Evolutionary conservation across 2,888 invertebrate species (phyloP), one percentile per base, ranked within the genome.

Genomic region (Stenotaenia linearis): DNA sequence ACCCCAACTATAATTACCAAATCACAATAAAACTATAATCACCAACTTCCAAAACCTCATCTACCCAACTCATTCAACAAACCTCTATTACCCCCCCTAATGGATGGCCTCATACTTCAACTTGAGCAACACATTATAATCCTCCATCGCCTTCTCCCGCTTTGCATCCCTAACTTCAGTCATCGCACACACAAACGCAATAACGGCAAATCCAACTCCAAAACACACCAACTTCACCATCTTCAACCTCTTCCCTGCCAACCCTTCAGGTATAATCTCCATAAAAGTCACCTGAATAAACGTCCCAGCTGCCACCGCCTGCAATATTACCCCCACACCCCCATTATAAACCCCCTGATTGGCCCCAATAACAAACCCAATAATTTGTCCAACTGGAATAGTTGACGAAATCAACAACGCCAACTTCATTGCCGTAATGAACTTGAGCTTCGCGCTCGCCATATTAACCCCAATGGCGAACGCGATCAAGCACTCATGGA

Each of bases 201-300:
- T 61, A 32, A 78, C 7, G 0, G 6, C 61, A 40, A 78, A 78
- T n/a, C 78, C 78, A 1, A 69, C 10, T 10, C 10, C 61, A 15
- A 78, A 37, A 69, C 25, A 69, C 69, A 78, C 23, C 30, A 78
- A 18, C 23, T 69, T 77, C 23, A 77, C 18, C 15, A 35, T 21
- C 5, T 21, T 37, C n/a, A 25, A n/a, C 37, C 18, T 32, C 32
- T 76, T 37, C 15, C 37, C 75, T 80, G 81, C 25, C 21, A 81
- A 25, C 21, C 81, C 80, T 28, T 81, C 83, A 5, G 85, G 85
- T 12, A 85, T 83, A 21, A 85, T 82, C 78, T 85, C 85, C 45
- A 85, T 77, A 80, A 85, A 85, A 9, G 84, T 83, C 0, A 85
- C 85, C 79, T 85, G 85, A 37, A 85, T 80, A 80, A 85, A 85